These are phyloP conservation scores for Littorina saxatilis DNA, from an alignment of 1,140 invertebrate genomes.

Conservation along the genomic window DNA sequence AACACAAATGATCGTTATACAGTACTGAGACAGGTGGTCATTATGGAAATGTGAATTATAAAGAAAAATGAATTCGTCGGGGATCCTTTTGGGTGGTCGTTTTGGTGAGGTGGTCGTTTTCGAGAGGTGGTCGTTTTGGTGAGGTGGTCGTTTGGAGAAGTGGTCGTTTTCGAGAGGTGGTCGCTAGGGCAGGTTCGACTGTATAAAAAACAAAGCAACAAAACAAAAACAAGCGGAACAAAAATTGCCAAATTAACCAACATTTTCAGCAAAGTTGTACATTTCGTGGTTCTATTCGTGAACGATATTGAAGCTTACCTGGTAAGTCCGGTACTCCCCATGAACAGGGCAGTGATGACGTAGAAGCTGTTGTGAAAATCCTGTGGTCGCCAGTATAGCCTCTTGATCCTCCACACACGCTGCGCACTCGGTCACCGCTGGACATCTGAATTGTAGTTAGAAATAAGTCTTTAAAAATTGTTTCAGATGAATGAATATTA, in stretches of 20 bases:
- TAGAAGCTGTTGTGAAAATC: neutral
- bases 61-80: no score
- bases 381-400: neutral
- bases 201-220: no score
- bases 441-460: neutral
- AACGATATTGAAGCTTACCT: neutral
- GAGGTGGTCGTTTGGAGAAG: neutral
- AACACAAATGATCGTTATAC: neutral
- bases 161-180: no score
- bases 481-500: no score
- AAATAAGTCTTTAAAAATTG: neutral
- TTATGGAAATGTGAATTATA: neutral
- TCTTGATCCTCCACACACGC: conserved; percentile 11
- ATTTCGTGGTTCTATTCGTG: no score
- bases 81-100: no score
- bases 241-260: no score
- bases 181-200: no score
- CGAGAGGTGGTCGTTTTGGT: no score
- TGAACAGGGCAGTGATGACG: conserved; percentile 1
- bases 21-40: neutral
- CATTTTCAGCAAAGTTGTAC: neutral
- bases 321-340: conserved; percentile 13
- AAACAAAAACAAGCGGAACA: no score
- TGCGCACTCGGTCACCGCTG: neutral
- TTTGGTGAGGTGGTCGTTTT: no score